A percentile compares a stretch with the other conserved stretches of the same genome.
Evolutionary conservation across 2,888 invertebrate species (phyloP).

Genomic region (Perizoma affinitatum): DNA sequence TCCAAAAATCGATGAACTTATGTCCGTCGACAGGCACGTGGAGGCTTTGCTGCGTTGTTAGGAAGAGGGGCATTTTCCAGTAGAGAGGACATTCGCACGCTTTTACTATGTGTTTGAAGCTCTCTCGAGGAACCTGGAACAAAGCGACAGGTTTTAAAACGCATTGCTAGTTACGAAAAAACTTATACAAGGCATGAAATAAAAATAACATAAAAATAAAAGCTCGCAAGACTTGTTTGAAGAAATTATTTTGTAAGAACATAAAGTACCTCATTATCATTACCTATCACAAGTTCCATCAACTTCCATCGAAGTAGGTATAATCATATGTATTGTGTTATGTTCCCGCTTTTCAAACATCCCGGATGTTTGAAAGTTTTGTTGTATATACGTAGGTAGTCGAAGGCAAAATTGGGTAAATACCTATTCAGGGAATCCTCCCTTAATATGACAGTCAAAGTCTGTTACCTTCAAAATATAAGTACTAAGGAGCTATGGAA

Average conservation of each 20-base stretch:
- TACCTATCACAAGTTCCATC: background rate
- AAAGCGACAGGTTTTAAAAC: slow-evolving; percentile 14
- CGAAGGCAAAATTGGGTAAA: too few relatives aligned
- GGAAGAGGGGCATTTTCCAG: slow-evolving; percentile 98
- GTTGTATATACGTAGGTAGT: too few relatives aligned
- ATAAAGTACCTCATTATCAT: background rate
- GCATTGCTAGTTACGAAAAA: too few relatives aligned
- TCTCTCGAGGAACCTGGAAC: slow-evolving; percentile 83
- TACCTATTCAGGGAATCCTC: too few relatives aligned
- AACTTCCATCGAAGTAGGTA: too few relatives aligned
- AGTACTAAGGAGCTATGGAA: too few relatives aligned
- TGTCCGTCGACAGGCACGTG: slow-evolving; percentile 90
- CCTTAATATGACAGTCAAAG: too few relatives aligned
- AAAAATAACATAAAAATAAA: too few relatives aligned
- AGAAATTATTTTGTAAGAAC: too few relatives aligned
- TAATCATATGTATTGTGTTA: background rate
- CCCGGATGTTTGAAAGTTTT: slow-evolving; percentile 1
- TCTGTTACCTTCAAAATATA: too few relatives aligned
- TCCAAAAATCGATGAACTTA: slow-evolving; percentile 95
- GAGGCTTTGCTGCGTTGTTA: slow-evolving; percentile 91
- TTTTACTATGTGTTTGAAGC: slow-evolving; percentile 88
- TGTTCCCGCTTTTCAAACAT: background rate
- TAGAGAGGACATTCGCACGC: slow-evolving; percentile 97
- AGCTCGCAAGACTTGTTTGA: too few relatives aligned
- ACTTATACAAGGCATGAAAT: too few relatives aligned